Evolutionary conservation across 2,888 invertebrate genomes (phyloP), one percentile per base, ranked within the genome.

Genomic region (Drosophila anomelani): DNA sequence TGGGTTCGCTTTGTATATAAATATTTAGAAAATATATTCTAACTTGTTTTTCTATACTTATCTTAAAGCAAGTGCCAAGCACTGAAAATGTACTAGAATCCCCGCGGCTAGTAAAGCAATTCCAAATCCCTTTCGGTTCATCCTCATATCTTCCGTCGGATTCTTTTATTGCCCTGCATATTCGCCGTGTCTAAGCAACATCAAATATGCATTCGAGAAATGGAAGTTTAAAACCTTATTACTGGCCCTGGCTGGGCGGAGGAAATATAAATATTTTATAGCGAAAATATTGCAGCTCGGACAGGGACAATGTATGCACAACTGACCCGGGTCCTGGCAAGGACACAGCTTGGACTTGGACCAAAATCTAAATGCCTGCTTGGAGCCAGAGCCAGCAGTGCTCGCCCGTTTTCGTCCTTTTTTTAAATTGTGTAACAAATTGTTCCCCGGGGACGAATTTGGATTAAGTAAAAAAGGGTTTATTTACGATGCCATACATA

Each of bases 381-480:
- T 71, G 49, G 46, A 61, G 43, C 54, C 59, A 53, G 49, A 57
- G 43, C 54, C 59, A 51, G 56, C 49, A 29, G 43, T n/a, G 44
- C 47, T 46, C n/a, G 54, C 51, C 32, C 36, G 20, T 53, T 36
- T 38, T 66, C 62, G 56, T 73, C 53, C 64, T 69, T 85, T 74
- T 74, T 63, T 85, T 85, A 85, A 85, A 85, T 89, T 85, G 89
- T 85, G 86, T 85, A 85, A 85, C 89, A 85, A 85, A 85, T 85
- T 85, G 85, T 83, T 89, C 85, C 85, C 85, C 77, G 88, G 89
- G 85, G 85, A 89, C 86, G 89, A 85, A 85, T 85, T 85, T 88
- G 85, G 89, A 85, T 85, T 85, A 85, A 85, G 85, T 89, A 85
- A 85, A 85, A 74, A 85, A 85, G 85, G 85, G 89, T 85, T 85